Conservation (phyloP, 2,888 invertebrate genomes). For the Prostheceraeus crozeri region DNA sequence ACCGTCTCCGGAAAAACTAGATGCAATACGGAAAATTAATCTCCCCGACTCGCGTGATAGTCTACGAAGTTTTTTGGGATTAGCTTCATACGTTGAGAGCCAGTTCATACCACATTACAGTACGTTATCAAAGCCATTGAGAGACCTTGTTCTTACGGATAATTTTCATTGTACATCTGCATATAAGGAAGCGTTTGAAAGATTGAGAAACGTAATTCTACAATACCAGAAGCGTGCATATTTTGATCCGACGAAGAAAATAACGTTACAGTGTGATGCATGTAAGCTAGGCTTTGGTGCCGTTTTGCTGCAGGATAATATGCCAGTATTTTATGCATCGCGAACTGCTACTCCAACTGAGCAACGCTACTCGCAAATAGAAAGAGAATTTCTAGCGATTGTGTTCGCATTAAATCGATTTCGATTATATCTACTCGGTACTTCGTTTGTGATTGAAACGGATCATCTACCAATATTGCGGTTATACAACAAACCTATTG, state of each 20-base stretch:
- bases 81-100: constrained; percentile 21
- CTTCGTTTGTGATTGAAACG: constrained; percentile 32
- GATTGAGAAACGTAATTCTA: neutral
- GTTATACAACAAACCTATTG: constrained; percentile 27
- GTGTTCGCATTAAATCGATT: constrained; percentile 37
- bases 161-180: constrained; percentile 15
- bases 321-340: constrained; percentile 38
- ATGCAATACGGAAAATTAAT: too few species aligned
- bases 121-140: constrained; percentile 14
- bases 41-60: neutral
- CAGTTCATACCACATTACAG: constrained; percentile 25
- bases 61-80: constrained; percentile 25
- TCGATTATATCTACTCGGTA: constrained; percentile 37
- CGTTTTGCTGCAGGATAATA: constrained; percentile 25
- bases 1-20: too few species aligned
- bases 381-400: constrained; percentile 35
- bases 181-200: constrained; percentile 18
- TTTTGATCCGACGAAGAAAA: constrained; percentile 18
- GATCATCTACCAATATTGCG: constrained; percentile 36
- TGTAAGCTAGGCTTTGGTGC: constrained; percentile 17
- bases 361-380: constrained; percentile 35
- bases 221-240: constrained; percentile 2
- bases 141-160: constrained; percentile 14
- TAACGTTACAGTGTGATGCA: constrained; percentile 22
- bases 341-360: constrained; percentile 34